phyloP scores from a whole-genome alignment of 1,140 invertebrate genomes.

The Saxidomus purpurata region DNA sequence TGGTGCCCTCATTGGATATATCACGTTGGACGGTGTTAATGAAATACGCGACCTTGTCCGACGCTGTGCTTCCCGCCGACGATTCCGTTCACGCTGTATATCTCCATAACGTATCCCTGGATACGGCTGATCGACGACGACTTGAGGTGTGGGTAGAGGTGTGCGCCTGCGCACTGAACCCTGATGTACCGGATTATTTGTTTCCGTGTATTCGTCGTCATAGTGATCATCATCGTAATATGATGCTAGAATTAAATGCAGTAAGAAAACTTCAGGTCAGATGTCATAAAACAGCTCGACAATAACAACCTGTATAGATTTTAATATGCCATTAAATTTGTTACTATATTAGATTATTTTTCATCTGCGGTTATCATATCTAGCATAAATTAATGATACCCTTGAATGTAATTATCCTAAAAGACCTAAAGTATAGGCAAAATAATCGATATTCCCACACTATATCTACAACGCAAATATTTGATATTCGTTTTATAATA shows the following conservation, averaged over 20 bases:
- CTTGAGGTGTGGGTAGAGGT: conserved; percentile 47
- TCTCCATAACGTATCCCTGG: conserved; percentile 61
- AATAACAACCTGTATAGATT: no score
- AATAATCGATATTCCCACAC: no score
- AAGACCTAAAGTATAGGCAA: no score
- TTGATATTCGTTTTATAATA: no score
- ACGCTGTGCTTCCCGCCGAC: conserved; percentile 15
- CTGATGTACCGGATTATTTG: background rate
- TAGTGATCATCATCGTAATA: conserved; percentile 21
- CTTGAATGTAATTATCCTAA: no score
- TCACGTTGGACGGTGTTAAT: conserved; percentile 70
- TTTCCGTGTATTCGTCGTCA: background rate
- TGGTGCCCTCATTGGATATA: conserved; percentile 73
- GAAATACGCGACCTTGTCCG: conserved; percentile 53
- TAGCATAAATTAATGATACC: no score
- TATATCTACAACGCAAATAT: no score
- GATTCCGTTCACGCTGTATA: conserved; percentile 16
- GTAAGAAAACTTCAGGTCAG: no score
- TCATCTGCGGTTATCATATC: no score
- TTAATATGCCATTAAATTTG: no score
- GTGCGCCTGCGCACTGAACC: background rate
- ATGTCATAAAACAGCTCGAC: no score
- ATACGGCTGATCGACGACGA: conserved; percentile 44
- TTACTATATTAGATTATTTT: no score
- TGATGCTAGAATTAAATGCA: background rate